A percentile compares a stretch with the other conserved stretches of the same genome.
Evolutionary conservation across 2,113 vertebrate species (phyloP).

Genomic region (Platysteira castanea): DNA sequence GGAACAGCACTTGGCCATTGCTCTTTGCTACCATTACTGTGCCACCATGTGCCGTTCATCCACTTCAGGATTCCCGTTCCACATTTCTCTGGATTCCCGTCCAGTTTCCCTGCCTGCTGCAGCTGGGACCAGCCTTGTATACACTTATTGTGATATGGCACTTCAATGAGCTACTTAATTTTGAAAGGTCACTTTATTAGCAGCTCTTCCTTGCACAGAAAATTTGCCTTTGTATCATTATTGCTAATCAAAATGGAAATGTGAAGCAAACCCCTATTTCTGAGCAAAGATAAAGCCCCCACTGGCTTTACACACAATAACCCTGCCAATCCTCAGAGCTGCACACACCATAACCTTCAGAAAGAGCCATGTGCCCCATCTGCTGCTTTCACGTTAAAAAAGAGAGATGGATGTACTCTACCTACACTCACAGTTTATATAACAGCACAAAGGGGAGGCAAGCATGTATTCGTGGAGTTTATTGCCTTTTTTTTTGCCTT

Average conservation of each 20-base stretch:
- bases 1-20: neutral
- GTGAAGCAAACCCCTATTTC: constrained; percentile 36
- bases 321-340: constrained; percentile 36
- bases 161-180: constrained; percentile 51
- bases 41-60: neutral
- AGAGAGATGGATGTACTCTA: constrained; percentile 26
- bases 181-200: constrained; percentile 67
- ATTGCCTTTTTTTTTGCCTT: neutral
- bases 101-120: neutral
- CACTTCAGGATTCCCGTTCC: neutral
- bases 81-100: neutral
- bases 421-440: neutral
- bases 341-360: constrained; percentile 31
- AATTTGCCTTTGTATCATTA: constrained; percentile 59
- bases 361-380: constrained; percentile 51
- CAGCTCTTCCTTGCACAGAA: constrained; percentile 31
- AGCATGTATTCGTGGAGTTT: neutral
- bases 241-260: constrained; percentile 66
- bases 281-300: constrained; percentile 44
- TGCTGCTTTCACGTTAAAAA: constrained; percentile 41
- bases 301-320: constrained; percentile 52
- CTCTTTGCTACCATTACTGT: neutral
- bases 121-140: constrained; percentile 30
- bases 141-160: neutral
- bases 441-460: neutral